Evolutionary conservation across 2,797 vertebrate species (phyloP).

Genomic region (Botia almorhae): DNA sequence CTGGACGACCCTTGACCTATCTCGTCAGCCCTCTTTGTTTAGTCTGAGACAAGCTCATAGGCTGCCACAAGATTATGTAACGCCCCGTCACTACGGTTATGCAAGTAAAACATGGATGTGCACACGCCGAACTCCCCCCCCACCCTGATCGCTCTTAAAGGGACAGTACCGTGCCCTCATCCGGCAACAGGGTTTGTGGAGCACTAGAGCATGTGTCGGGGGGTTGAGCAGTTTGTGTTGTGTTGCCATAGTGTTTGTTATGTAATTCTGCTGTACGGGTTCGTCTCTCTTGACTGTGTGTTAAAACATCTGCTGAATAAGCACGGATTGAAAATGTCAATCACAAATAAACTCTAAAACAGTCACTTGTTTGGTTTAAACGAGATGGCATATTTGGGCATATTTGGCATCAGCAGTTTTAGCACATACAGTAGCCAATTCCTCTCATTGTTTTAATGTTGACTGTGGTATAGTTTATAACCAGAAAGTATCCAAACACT

Average conservation of each 20-base stretch:
- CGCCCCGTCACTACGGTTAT: constrained; percentile 50
- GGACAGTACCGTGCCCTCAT: neutral
- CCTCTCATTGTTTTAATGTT: neutral
- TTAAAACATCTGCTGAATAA: constrained; percentile 1
- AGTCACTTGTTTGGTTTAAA: neutral
- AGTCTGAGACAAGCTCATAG: constrained; percentile 27
- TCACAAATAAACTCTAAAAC: neutral
- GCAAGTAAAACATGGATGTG: constrained; percentile 53
- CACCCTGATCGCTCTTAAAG: constrained; percentile 38
- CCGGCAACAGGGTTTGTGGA: constrained; percentile 50
- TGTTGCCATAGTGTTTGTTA: constrained; percentile 39
- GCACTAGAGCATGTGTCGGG: constrained; percentile 46
- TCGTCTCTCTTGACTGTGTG: neutral
- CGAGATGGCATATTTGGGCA: neutral
- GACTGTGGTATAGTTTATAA: no score
- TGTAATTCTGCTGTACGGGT: constrained; percentile 33
- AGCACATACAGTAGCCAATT: neutral
- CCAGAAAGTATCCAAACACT: neutral
- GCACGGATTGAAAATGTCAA: neutral
- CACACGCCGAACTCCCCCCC: constrained; percentile 23
- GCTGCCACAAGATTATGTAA: constrained; percentile 53
- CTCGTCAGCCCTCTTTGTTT: neutral
- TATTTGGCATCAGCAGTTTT: neutral
- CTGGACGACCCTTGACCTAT: constrained; percentile 22
- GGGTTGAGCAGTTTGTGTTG: constrained; percentile 28